Percentiles rank a stretch among this genome's conserved stretches.
phyloP scores from a whole-genome alignment of 2,113 vertebrate genomes.

The Antidorcas marsupialis region DNA sequence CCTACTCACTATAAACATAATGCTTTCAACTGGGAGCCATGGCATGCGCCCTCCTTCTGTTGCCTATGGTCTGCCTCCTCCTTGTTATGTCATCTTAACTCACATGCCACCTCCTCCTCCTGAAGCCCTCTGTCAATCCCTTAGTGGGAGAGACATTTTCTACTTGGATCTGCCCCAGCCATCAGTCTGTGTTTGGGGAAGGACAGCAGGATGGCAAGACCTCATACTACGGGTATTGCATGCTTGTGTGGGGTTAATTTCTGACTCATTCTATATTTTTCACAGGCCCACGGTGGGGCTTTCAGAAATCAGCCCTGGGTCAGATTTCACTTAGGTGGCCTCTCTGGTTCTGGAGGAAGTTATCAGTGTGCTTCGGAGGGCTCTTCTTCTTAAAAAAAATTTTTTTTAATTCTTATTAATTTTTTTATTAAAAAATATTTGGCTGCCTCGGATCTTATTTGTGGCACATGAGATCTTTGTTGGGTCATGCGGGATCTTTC shows the following conservation, averaged over 20 bases:
- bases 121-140: neutral
- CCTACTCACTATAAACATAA: neutral
- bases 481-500: neutral
- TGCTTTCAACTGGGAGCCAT: neutral
- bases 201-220: neutral
- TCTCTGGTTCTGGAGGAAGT: neutral
- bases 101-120: neutral
- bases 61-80: neutral
- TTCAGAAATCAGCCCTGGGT: neutral
- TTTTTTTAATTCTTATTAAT: neutral
- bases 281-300: neutral
- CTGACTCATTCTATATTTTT: neutral
- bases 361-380: neutral
- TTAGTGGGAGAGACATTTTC: neutral
- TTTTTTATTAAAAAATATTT: neutral
- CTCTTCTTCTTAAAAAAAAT: neutral
- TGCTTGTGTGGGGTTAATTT: neutral
- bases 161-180: neutral
- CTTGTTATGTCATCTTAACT: neutral
- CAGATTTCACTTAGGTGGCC: neutral
- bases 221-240: fast-evolving
- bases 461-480: neutral
- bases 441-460: neutral
- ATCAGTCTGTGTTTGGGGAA: neutral
- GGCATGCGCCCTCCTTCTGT: neutral